phyloP scores from a whole-genome alignment of 2,113 vertebrate genomes.

The Ornithorhynchus anatinus region DNA sequence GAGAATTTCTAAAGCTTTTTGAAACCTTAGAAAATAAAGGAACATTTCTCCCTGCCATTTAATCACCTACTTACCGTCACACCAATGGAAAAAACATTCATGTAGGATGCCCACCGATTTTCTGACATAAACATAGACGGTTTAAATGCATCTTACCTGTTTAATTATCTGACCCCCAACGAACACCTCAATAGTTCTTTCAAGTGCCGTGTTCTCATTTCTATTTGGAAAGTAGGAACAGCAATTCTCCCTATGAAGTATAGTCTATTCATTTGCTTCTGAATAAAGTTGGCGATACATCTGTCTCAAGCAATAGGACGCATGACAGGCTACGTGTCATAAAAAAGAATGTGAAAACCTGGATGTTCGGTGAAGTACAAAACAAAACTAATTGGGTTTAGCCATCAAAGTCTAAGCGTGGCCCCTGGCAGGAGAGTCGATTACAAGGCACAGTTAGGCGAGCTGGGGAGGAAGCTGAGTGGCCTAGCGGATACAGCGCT shows the following conservation, averaged over 20 bases:
- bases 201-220: slow-evolving; percentile 38
- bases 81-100: too few relatives aligned
- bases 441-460: too few relatives aligned
- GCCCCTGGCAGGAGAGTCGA: too few relatives aligned
- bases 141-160: slow-evolving; percentile 14
- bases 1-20: too few relatives aligned
- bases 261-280: slow-evolving; percentile 44
- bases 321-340: slow-evolving; percentile 32
- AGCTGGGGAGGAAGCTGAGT: too few relatives aligned
- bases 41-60: too few relatives aligned
- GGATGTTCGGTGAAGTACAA: slow-evolving; percentile 40
- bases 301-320: slow-evolving; percentile 51
- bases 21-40: too few relatives aligned
- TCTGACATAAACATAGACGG: too few relatives aligned
- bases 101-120: too few relatives aligned
- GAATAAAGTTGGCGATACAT: slow-evolving; percentile 49
- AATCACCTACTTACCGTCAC: too few relatives aligned
- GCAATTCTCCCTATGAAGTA: slow-evolving; percentile 24
- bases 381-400: slow-evolving; percentile 48
- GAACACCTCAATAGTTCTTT: slow-evolving; percentile 31
- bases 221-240: slow-evolving; percentile 39
- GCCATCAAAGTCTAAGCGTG: slow-evolving; percentile 39
- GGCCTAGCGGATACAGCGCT: too few relatives aligned
- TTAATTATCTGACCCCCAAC: slow-evolving; percentile 35
- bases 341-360: slow-evolving; percentile 28